A percentile compares a stretch with the other conserved stretches of the same genome.
Evolutionary conservation across 2,888 invertebrate species (phyloP).

Genomic region (Papilio demoleus): DNA sequence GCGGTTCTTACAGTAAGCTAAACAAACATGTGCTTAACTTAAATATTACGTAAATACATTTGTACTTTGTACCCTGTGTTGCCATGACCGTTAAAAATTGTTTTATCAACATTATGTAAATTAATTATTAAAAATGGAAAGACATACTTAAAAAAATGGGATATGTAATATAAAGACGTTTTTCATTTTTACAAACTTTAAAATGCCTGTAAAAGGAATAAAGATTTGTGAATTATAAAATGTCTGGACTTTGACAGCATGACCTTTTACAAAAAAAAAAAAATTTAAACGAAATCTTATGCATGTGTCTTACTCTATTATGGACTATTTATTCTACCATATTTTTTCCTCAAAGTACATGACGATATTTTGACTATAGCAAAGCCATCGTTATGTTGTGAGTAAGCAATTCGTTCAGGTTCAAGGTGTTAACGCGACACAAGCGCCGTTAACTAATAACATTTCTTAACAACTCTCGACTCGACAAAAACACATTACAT

Average conservation of each 20-base stretch:
- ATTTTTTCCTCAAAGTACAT: background rate
- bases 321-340: background rate
- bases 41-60: constrained; percentile 24
- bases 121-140: background rate
- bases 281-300: too few relatives aligned
- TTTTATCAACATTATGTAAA: background rate
- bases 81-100: background rate
- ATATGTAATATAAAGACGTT: too few relatives aligned
- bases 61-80: constrained; percentile 26
- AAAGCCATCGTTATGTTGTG: constrained; percentile 21
- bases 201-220: too few relatives aligned
- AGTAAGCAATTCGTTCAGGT: constrained; percentile 43
- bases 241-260: too few relatives aligned
- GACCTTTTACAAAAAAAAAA: too few relatives aligned
- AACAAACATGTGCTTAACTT: constrained; percentile 26
- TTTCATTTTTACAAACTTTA: too few relatives aligned
- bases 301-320: too few relatives aligned
- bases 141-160: background rate
- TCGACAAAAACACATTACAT: constrained; percentile 13
- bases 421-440: constrained; percentile 48
- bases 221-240: too few relatives aligned
- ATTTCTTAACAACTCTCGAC: constrained; percentile 34
- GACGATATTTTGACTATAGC: constrained; percentile 6
- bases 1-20: constrained; percentile 36
- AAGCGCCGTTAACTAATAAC: constrained; percentile 33